Base-by-base conservation (phyloP, 2,888 invertebrate genomes). In the Plagodis dolabraria region DNA sequence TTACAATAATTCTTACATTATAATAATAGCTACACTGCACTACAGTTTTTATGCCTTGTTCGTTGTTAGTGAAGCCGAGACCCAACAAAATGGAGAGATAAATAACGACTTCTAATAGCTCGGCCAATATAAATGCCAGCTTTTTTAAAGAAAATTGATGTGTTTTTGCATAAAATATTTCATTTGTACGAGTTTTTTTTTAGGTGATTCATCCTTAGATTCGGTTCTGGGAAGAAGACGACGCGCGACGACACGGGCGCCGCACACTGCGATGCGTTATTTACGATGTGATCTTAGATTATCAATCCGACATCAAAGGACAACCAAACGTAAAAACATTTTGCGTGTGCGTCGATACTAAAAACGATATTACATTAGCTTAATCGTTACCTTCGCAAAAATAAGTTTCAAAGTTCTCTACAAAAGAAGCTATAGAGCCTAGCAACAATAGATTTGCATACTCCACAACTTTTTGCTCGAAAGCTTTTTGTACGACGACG, bases 401-500 rank as follows among this genome's bases (percentile, higher is more conserved):
- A 44, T 51, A 60, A 36, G 34, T 55, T 46, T 11, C 8, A 52
- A 33, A 44, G 22, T 54, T n/a, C 33, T 33, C 8, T 42, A 58
- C 40, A 11, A 6, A 8, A 40, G n/a, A 10, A 0, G 5, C 10
- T 22, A n/a, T 33, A 22, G 33, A 47, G 7, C 52, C 46, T 57
- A n/a, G 35, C 36, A 63, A 68, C 68, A 75, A 75, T 68, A 65
- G 63, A 76, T 79, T 79, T 79, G 79, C 79, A 79, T 78, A 77
- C 74, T 67, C 57, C 58, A 58, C 55, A 47, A 66, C 70, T 77
- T 76, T 79, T 77, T 77, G 76, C 67, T 66, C 68, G 68, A 60
- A 74, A 69, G 62, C 68, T 77, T 77, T 76, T 77, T 77, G 75
- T 73, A 34, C 53, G 46, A 46, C 40, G 46, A 46, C 36, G 43